Evolutionary conservation across 2,888 invertebrate genomes (phyloP), one percentile per base, ranked within the genome.

Genomic region (Pemphredon lugubris): DNA sequence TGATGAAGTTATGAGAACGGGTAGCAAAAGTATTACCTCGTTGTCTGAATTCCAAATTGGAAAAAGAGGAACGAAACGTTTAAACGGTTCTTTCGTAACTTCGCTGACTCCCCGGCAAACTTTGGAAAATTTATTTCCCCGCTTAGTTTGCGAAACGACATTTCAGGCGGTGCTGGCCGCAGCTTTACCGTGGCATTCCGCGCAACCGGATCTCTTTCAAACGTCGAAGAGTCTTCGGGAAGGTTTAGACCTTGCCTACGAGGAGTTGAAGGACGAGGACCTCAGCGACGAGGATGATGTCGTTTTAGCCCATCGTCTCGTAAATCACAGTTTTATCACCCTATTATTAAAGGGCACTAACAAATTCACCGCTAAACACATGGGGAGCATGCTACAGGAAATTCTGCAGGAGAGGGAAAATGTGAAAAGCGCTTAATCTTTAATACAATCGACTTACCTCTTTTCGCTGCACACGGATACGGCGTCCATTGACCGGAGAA

Each of bases 271-370:
- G n/a, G 76, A 80, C 47, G 37, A 73, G 21, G 63, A 68, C 1
- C 53, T 83, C 0, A 64, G 65, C 13, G 61, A 75, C 1, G 73
- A 74, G 0, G n/a, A 55, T 13, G 61, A 75, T 2, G 7, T 66
- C 1, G 82, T 74, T 32, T 64, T 86, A 47, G 72, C 79, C 11
- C 85, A 87, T 66, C 83, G 83, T 14, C 61, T 87, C 2, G n/a
- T 86, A n/a, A 77, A 81, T 53, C 85, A 86, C 50, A 23, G 47
- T 3, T 83, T 84, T 7, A 68, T 85, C 2, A 40, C 16, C 2
- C 61, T 67, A 37, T 57, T 87, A 14, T 50, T 87, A 0, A 20
- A 40, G 2, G 48, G 61, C 9, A 76, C 80, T 1, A 65, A 16
- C 7, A 84, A 78, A 59, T 87, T 86, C 21, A 78, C 75, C 4